phyloP scores from a whole-genome alignment of 1,140 invertebrate species.

The Archegozetes longisetosus region DNA sequence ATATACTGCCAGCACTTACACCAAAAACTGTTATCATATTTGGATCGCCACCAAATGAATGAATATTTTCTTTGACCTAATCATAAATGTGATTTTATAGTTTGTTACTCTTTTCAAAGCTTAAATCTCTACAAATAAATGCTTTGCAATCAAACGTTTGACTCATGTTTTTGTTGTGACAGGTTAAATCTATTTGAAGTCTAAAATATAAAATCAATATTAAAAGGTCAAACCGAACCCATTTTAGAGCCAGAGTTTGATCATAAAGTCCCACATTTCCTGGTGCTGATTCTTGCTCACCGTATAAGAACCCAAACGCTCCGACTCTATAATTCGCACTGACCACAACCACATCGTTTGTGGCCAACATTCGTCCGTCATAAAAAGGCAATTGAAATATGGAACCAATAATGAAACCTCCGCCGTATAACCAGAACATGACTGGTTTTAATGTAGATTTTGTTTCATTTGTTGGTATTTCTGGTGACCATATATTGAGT shows the following conservation, averaged over 20 bases:
- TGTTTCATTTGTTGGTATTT: background rate
- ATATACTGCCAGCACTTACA: constrained; percentile 27
- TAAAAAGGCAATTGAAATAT: background rate
- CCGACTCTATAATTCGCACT: constrained; percentile 28
- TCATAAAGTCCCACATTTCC: constrained; percentile 85
- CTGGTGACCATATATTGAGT: constrained; percentile 13
- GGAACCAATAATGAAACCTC: constrained; percentile 34
- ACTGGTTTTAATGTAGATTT: constrained; percentile 25
- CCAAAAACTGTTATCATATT: constrained; percentile 30
- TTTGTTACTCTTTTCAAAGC: background rate
- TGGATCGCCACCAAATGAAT: constrained; percentile 24
- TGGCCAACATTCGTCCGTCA: constrained; percentile 61
- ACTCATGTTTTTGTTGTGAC: too few species aligned
- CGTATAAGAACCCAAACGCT: constrained; percentile 67
- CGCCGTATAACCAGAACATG: constrained; percentile 40
- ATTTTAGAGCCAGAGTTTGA: constrained; percentile 56
- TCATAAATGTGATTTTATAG: background rate
- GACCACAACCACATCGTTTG: constrained; percentile 44
- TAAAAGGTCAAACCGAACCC: too few species aligned
- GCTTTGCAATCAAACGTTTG: too few species aligned
- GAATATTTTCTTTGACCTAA: constrained; percentile 29
- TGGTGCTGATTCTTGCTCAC: constrained; percentile 46
- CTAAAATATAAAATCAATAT: too few species aligned
- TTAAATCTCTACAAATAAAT: too few species aligned
- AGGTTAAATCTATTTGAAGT: too few species aligned